These are phyloP conservation scores for Asteroscopus sphinx DNA, from an alignment of 2,888 invertebrate genomes.

Conservation along the genomic window DNA sequence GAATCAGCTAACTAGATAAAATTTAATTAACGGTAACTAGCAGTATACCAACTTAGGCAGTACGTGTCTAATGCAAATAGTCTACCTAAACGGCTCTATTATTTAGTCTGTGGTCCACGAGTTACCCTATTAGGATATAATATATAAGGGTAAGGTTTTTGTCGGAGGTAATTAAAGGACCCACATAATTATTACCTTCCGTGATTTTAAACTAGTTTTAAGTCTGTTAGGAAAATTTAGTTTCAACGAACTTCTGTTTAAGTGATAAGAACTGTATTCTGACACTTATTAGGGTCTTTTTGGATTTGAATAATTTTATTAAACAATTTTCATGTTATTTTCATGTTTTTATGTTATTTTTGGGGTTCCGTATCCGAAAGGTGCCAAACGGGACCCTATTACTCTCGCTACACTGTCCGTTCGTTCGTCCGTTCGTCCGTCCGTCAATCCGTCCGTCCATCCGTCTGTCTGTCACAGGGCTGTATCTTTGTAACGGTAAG, in stretches of 20 bases:
- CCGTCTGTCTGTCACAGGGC: too few species aligned
- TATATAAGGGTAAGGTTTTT: slow-evolving; percentile 42
- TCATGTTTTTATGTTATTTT: too few species aligned
- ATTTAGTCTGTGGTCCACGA: slow-evolving; percentile 26
- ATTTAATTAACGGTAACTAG: slow-evolving; percentile 21
- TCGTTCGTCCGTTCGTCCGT: too few species aligned
- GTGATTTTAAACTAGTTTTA: slow-evolving; percentile 36
- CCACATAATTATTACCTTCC: slow-evolving; percentile 41
- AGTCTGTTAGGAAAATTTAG: slow-evolving; percentile 29
- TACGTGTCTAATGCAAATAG: slow-evolving; percentile 13
- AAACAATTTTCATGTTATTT: too few species aligned
- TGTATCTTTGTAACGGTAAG: too few species aligned
- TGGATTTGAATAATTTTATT: too few species aligned
- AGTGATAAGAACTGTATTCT: too few species aligned
- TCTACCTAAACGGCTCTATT: slow-evolving; percentile 15
- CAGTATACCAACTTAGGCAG: neutral
- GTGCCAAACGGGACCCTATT: too few species aligned
- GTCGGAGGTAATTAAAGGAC: slow-evolving; percentile 37
- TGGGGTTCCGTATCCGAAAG: too few species aligned
- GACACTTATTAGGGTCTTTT: too few species aligned
- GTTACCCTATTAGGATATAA: slow-evolving; percentile 6
- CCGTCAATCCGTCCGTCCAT: too few species aligned
- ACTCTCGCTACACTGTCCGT: too few species aligned
- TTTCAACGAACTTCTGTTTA: slow-evolving; percentile 18
- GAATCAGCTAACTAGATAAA: slow-evolving; percentile 18